These are phyloP conservation scores for Deroplatys truncata DNA, from an alignment of 2,888 invertebrate species.

Conservation along the genomic window DNA sequence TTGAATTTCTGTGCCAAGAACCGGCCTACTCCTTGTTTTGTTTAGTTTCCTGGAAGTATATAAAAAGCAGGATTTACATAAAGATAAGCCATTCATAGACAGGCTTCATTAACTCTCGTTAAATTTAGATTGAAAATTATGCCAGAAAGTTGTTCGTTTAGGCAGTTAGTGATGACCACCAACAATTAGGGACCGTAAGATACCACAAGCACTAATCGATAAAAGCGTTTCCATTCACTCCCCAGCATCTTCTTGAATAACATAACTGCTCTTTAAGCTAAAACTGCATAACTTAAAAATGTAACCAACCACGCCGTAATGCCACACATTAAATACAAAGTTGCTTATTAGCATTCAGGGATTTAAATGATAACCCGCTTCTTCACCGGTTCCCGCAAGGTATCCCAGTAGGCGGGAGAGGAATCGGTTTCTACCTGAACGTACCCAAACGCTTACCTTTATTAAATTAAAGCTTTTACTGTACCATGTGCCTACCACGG, in stretches of 20 bases:
- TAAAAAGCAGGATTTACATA: not conserved
- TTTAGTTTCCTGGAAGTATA: not conserved
- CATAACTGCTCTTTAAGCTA: not conserved
- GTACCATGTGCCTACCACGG: not conserved
- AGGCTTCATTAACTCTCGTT: not conserved
- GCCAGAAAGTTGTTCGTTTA: not conserved
- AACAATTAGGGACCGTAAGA: not conserved
- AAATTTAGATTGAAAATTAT: not conserved
- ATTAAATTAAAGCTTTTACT: constrained; percentile 1
- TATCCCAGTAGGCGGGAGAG: not conserved
- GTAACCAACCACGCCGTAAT: not conserved
- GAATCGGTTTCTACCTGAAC: not conserved
- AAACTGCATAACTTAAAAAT: not conserved
- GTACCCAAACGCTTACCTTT: not conserved
- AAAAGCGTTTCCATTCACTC: not conserved
- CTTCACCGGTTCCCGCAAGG: not conserved
- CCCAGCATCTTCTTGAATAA: not conserved
- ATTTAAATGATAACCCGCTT: constrained; percentile 9
- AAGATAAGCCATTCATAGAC: not conserved
- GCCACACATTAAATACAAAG: not conserved
- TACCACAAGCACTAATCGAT: not conserved
- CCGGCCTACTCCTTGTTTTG: not conserved
- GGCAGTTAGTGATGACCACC: not conserved
- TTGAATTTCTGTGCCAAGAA: not conserved
- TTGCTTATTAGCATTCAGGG: constrained; percentile 15